Base-by-base conservation (phyloP, 2,888 invertebrate species). In the Dascillus cervinus region DNA sequence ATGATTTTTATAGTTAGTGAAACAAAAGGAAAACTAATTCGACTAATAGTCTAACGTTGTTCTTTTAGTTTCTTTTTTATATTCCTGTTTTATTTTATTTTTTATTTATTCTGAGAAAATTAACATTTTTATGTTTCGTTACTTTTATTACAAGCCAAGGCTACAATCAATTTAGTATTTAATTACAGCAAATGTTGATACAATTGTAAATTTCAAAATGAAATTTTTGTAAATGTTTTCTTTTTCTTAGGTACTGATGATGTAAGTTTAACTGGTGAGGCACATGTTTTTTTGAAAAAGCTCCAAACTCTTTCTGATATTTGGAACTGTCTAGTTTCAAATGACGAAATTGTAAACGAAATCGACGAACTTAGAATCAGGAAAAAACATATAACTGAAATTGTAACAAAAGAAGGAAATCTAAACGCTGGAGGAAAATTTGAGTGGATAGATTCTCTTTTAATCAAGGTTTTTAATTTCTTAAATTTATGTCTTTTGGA, bases 381-480 rank as follows among this genome's bases (percentile, higher is more conserved):
- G 34, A 33, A 32, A 19, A 26, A 33, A 27, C 32, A 26, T 32
- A 41, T 60, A 17, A 52, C 60, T 26, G 43, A 43, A 0, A 65
- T 67, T 49, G 69, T 76, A 0, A 58, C 64, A 23, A 65, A 68
- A 23, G 72, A 75, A 3, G 71, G 73, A 15, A 75, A 79, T 4
- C 65, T 85, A 2, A 85, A 82, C 48, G 79, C 80, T 0, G 87
- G 87, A n/a, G 92, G 92, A 3, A 85, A 82, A 61, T 94, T 92
- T 56, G 90, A 91, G 67, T 94, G 91, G 88, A 78, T 91, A 9
- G 89, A 94, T 64, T 90, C 90, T 8, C 66, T 86, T 44, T 72
- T 94, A 29, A 82, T 92, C 0, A 87, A 87, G 70, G 78, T 77
- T 17, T 17, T 13, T 6, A n/a, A 25, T 21, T 6, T 14, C 25